Conservation (phyloP, 2,113 vertebrate genomes). For the Callionymus lyra region DNA sequence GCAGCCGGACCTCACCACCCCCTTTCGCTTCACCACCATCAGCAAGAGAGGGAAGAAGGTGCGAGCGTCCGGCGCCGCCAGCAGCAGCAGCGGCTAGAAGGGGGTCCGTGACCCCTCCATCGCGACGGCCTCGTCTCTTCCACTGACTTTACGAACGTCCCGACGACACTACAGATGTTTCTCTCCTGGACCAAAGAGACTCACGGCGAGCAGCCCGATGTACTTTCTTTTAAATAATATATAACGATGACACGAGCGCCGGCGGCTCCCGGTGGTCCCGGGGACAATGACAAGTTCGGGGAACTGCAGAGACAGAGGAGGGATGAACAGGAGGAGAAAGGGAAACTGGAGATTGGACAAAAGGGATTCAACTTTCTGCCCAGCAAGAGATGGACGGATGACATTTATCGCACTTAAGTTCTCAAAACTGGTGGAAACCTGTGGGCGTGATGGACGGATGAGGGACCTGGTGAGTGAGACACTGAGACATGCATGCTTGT, state of each 20-base stretch:
- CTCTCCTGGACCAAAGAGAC: constrained; percentile 35
- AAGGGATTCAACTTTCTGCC: constrained; percentile 30
- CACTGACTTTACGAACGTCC: constrained; percentile 16
- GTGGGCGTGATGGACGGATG: constrained; percentile 32
- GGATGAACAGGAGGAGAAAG: constrained; percentile 39
- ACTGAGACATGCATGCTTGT: constrained; percentile 37
- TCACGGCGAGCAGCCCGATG: constrained; percentile 17
- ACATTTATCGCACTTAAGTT: constrained; percentile 58
- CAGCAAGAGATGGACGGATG: constrained; percentile 36
- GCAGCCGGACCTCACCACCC: constrained; percentile 65
- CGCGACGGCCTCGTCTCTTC: constrained; percentile 43
- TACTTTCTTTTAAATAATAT: constrained; percentile 18
- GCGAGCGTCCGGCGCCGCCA: constrained; percentile 65
- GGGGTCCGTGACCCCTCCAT: constrained; percentile 39
- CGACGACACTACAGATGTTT: constrained; percentile 25
- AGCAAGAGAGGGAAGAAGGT: constrained; percentile 67
- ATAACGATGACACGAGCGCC: too few relatives aligned
- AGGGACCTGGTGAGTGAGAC: constrained; percentile 18
- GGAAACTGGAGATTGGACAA: constrained; percentile 29
- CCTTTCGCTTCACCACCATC: constrained; percentile 73
- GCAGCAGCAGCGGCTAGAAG: constrained; percentile 38
- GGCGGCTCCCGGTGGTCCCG: too few relatives aligned
- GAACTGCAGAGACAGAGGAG: constrained; percentile 33
- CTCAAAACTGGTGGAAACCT: constrained; percentile 42
- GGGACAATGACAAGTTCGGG: constrained; percentile 39